Percentiles rank a stretch among this genome's conserved stretches.
These are phyloP conservation scores for Procambarus virginalis DNA, from an alignment of 1,140 invertebrate species.

Conservation along the genomic window DNA sequence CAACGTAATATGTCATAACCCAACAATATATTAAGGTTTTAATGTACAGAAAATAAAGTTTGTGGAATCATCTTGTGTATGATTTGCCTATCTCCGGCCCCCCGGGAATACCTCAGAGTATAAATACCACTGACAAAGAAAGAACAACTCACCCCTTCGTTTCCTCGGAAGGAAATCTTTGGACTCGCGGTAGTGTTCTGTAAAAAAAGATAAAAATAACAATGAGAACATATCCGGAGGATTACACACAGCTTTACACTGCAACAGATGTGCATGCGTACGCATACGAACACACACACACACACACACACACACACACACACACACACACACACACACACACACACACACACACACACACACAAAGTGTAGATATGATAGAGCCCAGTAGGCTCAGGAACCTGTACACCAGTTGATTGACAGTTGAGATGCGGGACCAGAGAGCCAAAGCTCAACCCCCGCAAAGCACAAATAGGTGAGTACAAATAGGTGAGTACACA, in stretches of 20 bases:
- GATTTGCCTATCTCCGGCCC: neutral
- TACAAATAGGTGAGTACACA: too few relatives aligned
- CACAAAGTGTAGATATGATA: too few relatives aligned
- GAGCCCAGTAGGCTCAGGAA: too few relatives aligned
- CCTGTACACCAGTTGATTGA: too few relatives aligned
- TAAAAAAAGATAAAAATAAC: neutral
- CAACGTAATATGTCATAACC: too few relatives aligned
- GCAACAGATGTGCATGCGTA: neutral
- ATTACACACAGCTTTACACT: neutral
- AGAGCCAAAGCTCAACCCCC: too few relatives aligned
- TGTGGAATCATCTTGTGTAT: too few relatives aligned
- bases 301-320: neutral
- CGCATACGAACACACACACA: neutral
- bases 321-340: conserved; percentile 5
- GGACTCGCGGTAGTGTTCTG: conserved; percentile 40
- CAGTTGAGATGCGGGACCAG: too few relatives aligned
- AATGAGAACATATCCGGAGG: too few relatives aligned
- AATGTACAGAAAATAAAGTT: too few relatives aligned
- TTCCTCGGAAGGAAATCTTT: conserved; percentile 42
- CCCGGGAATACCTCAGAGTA: neutral
- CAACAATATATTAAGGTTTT: too few relatives aligned
- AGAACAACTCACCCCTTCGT: conserved; percentile 28
- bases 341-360: conserved; percentile 2
- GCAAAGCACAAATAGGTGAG: too few relatives aligned
- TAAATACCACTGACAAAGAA: neutral